These are phyloP conservation scores for Beroe forskalii DNA, from an alignment of 37 sponge, comb jelly and placozoan species.

Conservation along the genomic window DNA sequence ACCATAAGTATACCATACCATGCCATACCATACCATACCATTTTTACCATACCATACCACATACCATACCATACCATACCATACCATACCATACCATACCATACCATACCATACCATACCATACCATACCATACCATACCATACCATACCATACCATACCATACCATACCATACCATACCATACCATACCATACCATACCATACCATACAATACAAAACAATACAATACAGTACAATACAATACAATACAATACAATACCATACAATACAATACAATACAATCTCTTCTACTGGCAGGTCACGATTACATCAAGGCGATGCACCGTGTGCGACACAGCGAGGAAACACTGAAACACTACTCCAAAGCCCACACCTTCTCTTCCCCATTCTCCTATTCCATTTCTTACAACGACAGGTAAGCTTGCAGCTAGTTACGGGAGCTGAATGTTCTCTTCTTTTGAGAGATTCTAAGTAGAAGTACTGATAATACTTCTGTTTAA, in stretches of 20 bases:
- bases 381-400: not conserved
- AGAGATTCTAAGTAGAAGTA: too few species aligned
- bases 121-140: not conserved
- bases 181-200: not conserved
- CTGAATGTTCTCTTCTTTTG: too few species aligned
- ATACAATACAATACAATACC: not conserved
- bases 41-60: too few species aligned
- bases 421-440: too few species aligned
- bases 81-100: too few species aligned
- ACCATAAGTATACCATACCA: too few species aligned
- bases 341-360: not conserved
- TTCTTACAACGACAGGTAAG: not conserved
- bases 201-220: not conserved
- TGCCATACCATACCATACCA: too few species aligned
- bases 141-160: not conserved
- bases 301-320: slow-evolving; percentile 3
- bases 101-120: not conserved
- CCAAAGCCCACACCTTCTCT: not conserved
- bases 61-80: too few species aligned
- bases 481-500: too few species aligned
- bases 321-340: not conserved
- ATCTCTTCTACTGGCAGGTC: too few species aligned
- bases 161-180: not conserved
- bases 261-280: slow-evolving; percentile 1
- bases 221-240: not conserved